phyloP scores from a whole-genome alignment of 1,140 invertebrate genomes.

The Cotesia vestalis region DNA sequence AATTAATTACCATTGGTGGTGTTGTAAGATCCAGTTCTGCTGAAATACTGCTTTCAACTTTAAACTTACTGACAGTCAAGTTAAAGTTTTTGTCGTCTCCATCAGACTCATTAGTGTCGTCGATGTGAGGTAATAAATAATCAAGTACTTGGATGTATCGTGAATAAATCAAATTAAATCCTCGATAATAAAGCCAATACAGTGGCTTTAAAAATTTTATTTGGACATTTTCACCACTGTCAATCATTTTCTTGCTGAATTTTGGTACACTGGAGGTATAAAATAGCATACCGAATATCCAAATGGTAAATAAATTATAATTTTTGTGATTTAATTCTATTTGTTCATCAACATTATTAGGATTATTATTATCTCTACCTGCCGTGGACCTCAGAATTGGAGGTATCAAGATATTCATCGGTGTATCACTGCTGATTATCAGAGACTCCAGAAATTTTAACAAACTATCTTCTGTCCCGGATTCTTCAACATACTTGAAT shows the following conservation, averaged over 20 bases:
- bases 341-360: slow-evolving; percentile 43
- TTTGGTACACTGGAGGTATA: slow-evolving; percentile 47
- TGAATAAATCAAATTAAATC: slow-evolving; percentile 49
- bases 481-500: slow-evolving; percentile 49
- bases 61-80: slow-evolving; percentile 45
- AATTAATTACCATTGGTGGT: neutral
- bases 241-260: slow-evolving; percentile 43
- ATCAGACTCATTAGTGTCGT: slow-evolving; percentile 36
- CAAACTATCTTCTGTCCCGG: slow-evolving; percentile 45
- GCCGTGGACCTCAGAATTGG: slow-evolving; percentile 12
- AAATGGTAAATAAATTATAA: slow-evolving; percentile 56
- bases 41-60: slow-evolving; percentile 46
- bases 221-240: slow-evolving; percentile 54
- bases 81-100: slow-evolving; percentile 47
- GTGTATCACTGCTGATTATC: slow-evolving; percentile 48
- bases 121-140: slow-evolving; percentile 34
- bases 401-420: slow-evolving; percentile 53
- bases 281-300: slow-evolving; percentile 60
- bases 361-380: slow-evolving; percentile 34
- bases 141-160: slow-evolving; percentile 53
- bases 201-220: slow-evolving; percentile 56
- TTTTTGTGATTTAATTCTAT: no score
- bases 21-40: slow-evolving; percentile 45
- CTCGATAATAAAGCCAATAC: slow-evolving; percentile 46
- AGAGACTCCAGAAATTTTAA: slow-evolving; percentile 51